Percentiles rank a stretch among this genome's conserved stretches.
Conservation (phyloP, 2,113 vertebrate species). For the Camelus dromedarius region DNA sequence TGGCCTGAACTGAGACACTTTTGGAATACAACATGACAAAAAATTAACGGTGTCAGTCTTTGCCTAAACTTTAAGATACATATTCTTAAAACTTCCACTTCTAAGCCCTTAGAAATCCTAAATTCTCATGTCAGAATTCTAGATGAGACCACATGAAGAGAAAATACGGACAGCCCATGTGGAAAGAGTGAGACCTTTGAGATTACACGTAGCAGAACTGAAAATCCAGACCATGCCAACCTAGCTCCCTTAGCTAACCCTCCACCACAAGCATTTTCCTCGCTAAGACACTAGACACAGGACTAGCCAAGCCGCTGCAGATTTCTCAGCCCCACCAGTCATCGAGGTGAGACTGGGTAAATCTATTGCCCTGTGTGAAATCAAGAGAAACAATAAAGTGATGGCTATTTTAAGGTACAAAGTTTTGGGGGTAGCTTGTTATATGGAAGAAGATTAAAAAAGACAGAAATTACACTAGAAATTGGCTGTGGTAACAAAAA, state of each 20-base stretch:
- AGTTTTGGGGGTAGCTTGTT: not conserved
- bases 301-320: fast-evolving
- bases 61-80: not conserved
- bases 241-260: not conserved
- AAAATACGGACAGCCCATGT: not conserved
- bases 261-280: not conserved
- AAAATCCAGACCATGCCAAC: not conserved
- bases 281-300: fast-evolving
- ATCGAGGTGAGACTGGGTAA: fast-evolving
- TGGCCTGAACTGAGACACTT: not conserved
- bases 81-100: not conserved
- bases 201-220: not conserved
- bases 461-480: not conserved
- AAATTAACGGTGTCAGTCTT: not conserved
- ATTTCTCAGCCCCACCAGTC: not conserved
- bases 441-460: not conserved
- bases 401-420: not conserved
- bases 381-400: not conserved
- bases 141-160: not conserved
- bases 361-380: not conserved
- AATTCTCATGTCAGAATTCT: not conserved
- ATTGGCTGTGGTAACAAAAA: not conserved
- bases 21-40: not conserved
- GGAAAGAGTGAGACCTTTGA: not conserved
- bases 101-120: not conserved